Conservation (phyloP, 2,113 vertebrate species). For the human region DNA sequence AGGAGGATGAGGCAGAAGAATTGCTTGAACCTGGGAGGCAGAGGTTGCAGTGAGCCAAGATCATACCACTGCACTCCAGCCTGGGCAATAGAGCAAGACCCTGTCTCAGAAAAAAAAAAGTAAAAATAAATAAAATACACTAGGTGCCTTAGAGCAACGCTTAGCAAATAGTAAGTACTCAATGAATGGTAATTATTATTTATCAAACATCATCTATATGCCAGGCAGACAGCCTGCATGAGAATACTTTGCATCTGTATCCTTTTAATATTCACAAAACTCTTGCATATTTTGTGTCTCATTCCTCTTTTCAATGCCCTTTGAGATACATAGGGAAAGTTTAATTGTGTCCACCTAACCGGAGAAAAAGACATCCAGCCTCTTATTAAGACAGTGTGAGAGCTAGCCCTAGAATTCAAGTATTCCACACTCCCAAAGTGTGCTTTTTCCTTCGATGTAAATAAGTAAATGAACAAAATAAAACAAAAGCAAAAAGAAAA, state of each 20-base stretch:
- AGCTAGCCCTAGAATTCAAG: not conserved
- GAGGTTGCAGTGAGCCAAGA: too few species aligned
- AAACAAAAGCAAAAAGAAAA: not conserved
- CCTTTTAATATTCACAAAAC: not conserved
- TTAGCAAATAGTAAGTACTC: not conserved
- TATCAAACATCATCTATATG: not conserved
- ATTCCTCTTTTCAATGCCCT: not conserved
- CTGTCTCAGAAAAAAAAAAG: too few species aligned
- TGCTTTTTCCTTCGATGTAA: not conserved
- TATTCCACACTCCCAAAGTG: not conserved
- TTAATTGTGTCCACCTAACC: not conserved
- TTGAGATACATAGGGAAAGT: not conserved
- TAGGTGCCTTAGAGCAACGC: not conserved
- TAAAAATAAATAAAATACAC: not conserved
- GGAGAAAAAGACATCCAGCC: not conserved
- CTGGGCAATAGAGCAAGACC: too few species aligned
- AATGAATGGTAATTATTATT: not conserved
- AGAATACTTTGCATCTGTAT: not conserved
- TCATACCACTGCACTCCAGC: too few species aligned
- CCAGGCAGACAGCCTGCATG: not conserved
- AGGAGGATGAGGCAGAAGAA: too few species aligned
- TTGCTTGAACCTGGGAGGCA: too few species aligned
- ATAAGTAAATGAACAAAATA: not conserved
- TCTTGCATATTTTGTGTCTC: not conserved
- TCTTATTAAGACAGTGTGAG: not conserved